Evolutionary conservation across 2,888 invertebrate genomes (phyloP), one percentile per base, ranked within the genome.

Genomic region (Mimumesa dahlbomi): DNA sequence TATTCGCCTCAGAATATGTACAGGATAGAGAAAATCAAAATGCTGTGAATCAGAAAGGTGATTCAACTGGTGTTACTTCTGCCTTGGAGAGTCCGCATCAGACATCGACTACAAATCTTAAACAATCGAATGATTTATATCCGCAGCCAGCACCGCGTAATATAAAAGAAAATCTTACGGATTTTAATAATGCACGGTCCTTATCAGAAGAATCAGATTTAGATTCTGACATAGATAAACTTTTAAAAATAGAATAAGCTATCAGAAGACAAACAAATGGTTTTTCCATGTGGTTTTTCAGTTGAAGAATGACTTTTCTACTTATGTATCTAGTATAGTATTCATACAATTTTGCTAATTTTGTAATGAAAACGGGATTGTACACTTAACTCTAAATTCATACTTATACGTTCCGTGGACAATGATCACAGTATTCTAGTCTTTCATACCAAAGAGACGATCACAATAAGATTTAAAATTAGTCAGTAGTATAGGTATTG

Each of bases 191-290:
- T 7, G 49, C 61, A 46, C 46, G 42, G 42, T 75, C 76, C 49
- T 74, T 77, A 56, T 75, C 73, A 36, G 78, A 82, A 43, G 81
- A 84, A 56, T 81, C 79, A 9, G 84, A 86, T 74, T 73, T 88
- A 31, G 87, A 88, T 52, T 78, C 81, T 22, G 86, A 87, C 57
- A 87, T 87, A 29, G 84, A 87, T 29, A 84, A 87, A 58, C 81
- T 88, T 59, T 79, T 88, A 64, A 77, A 81, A 31, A 79, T 84
- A 61, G 76, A 81, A 52, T 85, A 65, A n/a, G 59, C 7, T 29
- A 5, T 11, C 1, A 11, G n/a, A n/a, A n/a, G n/a, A n/a, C n/a
- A n/a, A n/a, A n/a, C n/a, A 29, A 29, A 29, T 29, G 6, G 6
- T 9, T 9, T 29, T 29, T 29, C 2, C 7, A 6, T 0, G 1